phyloP scores from a whole-genome alignment of 2,797 vertebrate species.

The Loris lydekkerianus region DNA sequence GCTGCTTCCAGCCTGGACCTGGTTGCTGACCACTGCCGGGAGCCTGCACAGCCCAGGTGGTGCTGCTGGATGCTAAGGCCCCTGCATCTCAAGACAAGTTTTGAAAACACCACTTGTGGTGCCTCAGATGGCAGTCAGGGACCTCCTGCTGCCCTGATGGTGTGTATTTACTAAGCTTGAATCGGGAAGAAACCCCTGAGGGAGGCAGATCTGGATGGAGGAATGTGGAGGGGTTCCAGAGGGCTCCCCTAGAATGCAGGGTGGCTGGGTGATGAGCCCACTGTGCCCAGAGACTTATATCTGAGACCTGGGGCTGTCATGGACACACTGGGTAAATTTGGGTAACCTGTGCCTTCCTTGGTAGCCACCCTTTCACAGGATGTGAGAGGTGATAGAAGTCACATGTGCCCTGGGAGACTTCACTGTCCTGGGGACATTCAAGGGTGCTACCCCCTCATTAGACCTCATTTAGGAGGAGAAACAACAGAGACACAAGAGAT shows the following conservation, averaged over 20 bases:
- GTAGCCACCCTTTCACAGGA: not conserved
- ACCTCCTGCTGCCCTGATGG: not conserved
- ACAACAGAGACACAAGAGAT: not conserved
- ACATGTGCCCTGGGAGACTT: not conserved
- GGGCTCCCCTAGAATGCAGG: not conserved
- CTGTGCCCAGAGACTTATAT: not conserved
- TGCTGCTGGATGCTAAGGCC: not conserved
- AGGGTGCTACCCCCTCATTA: not conserved
- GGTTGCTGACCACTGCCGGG: not conserved
- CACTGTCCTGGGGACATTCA: not conserved
- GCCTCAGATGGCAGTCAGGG: not conserved
- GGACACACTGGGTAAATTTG: not conserved
- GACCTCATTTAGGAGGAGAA: not conserved
- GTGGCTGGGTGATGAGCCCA: accelerated
- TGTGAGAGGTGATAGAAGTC: not conserved
- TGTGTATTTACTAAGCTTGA: not conserved
- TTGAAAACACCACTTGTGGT: not conserved
- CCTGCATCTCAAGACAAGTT: not conserved
- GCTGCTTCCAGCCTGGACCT: not conserved
- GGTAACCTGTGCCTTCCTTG: not conserved
- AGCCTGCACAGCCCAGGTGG: not conserved
- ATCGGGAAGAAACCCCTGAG: not conserved
- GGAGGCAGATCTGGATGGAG: not conserved
- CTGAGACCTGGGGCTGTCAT: not conserved
- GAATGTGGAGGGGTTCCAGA: not conserved